Evolutionary conservation across 2,888 invertebrate genomes (phyloP).

Genomic region (Oligia fasciuncula): DNA sequence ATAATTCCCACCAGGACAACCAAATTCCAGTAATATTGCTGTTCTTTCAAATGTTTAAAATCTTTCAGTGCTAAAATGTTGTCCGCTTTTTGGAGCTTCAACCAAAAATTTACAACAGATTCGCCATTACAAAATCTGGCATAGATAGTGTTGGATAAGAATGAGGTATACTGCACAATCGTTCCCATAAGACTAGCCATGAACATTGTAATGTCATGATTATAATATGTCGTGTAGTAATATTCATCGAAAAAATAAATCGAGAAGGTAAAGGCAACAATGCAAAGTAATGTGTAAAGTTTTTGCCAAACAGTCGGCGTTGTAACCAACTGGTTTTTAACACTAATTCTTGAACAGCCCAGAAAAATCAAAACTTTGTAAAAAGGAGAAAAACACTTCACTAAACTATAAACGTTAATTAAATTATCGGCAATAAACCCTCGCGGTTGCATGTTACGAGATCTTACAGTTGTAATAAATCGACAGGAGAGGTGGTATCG

Average conservation of each 20-base stretch:
- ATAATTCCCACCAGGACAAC: constrained; percentile 43
- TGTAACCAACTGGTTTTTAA: constrained; percentile 62
- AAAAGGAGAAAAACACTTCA: constrained; percentile 66
- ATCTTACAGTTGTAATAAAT: neutral
- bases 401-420: constrained; percentile 46
- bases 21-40: constrained; percentile 58
- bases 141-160: constrained; percentile 57
- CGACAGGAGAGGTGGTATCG: constrained; percentile 6
- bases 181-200: constrained; percentile 40
- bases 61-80: constrained; percentile 55
- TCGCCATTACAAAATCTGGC: constrained; percentile 60
- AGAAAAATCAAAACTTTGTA: constrained; percentile 63
- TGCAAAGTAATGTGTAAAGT: constrained; percentile 66
- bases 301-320: constrained; percentile 55
- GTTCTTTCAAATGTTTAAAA: constrained; percentile 51
- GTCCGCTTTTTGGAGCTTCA: constrained; percentile 67
- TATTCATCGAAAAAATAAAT: constrained; percentile 43
- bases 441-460: constrained; percentile 12
- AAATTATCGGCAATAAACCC: neutral
- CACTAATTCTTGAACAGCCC: constrained; percentile 62
- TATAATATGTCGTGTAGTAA: constrained; percentile 58
- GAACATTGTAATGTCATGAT: constrained; percentile 48
- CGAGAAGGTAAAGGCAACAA: constrained; percentile 58
- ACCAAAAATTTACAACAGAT: constrained; percentile 14
- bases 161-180: constrained; percentile 58